phyloP scores from a whole-genome alignment of 30 jellyfish, hydroid and myxozoan species.

The Turritopsis rubra region DNA sequence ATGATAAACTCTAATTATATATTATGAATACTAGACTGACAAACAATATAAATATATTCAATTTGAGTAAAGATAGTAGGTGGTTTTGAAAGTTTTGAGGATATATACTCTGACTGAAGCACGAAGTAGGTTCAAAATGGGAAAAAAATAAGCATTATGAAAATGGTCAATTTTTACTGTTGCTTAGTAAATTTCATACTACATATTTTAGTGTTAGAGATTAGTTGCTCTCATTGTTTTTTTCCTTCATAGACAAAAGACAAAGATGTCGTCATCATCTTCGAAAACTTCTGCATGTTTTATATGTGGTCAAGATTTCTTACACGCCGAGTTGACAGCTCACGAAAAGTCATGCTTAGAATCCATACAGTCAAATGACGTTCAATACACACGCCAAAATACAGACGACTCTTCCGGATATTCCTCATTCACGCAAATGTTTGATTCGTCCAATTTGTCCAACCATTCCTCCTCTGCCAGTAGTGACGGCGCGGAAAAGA shows the following conservation, averaged over 20 bases:
- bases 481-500: constrained; percentile 24
- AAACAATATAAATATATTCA: too few species aligned
- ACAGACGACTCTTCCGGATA: constrained; percentile 22
- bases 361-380: constrained; percentile 22
- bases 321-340: constrained; percentile 33
- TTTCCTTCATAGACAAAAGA: neutral
- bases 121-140: too few species aligned
- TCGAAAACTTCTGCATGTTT: constrained; percentile 19
- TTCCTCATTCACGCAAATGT: neutral
- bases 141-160: too few species aligned
- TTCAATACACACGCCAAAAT: constrained; percentile 36
- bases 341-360: constrained; percentile 41
- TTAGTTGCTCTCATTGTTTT: too few species aligned
- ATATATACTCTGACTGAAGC: too few species aligned
- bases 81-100: too few species aligned
- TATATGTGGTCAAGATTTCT: constrained; percentile 27
- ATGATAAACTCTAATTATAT: too few species aligned
- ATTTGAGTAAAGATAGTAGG: too few species aligned
- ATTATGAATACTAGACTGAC: too few species aligned
- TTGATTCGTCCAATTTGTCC: constrained; percentile 27
- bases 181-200: too few species aligned
- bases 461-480: constrained; percentile 27
- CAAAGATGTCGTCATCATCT: neutral
- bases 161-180: too few species aligned
- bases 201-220: too few species aligned